Evolutionary conservation across 2,888 invertebrate species (phyloP), one percentile per base, ranked within the genome.

Genomic region (Drosophila nr. fundita): DNA sequence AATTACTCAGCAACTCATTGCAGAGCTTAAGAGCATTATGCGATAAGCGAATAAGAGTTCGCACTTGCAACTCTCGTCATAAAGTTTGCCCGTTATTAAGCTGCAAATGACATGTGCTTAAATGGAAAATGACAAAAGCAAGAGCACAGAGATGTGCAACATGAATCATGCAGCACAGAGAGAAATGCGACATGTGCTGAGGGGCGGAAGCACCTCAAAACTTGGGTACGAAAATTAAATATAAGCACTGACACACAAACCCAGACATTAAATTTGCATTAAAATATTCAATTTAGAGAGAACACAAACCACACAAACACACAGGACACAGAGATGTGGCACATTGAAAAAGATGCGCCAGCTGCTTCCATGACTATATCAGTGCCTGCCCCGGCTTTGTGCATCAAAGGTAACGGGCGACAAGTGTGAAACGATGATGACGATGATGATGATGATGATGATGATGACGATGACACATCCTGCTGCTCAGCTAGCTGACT

Each of bases 241-340:
- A 82, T 66, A 71, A 78, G 66, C 60, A 60, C 58, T 36, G 74
- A 60, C 58, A 67, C 57, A 76, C 64, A 65, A 68, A 30, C 65
- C 49, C 68, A 66, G 34, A 78, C 83, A 83, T 87, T 87, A 83
- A 87, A 83, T 88, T 83, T 83, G 78, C 83, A 87, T 83, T 87
- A 76, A 87, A 85, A 88, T 83, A 87, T 83, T 83, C 88, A 83
- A 87, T 83, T 83, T 84, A 61, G 62, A 73, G 68, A 48, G 66
- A 42, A 53, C 45, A 50, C 48, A 24, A 6, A 11, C 32, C 32
- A 32, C 32, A 32, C 30, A 32, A 3, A 48, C 45, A 55, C 57
- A 32, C 57, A 59, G 70, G 36, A 59, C 40, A 13, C 40, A 21
- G 7, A 32, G 40, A 32, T 58, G 36, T 45, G 30, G 30, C n/a